Conservation (phyloP, 2,888 invertebrate species). For the Hemistola chrysoprasaria region DNA sequence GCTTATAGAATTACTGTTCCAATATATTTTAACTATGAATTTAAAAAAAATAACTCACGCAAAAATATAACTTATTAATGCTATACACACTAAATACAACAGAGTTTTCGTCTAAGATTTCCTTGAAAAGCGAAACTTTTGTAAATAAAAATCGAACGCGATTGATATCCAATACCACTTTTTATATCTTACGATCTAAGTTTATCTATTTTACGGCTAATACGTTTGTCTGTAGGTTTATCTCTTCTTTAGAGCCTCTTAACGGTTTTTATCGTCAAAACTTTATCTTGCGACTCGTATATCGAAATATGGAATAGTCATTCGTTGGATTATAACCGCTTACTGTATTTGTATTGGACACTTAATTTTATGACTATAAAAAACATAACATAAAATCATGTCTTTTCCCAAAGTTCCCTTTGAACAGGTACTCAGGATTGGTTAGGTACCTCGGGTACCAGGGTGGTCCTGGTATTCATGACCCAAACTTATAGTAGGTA, state of each 20-base stretch:
- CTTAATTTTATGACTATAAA: conserved; percentile 26
- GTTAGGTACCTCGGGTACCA: too few relatives aligned
- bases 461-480: too few relatives aligned
- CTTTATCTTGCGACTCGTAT: conserved; percentile 46
- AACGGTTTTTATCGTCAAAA: conserved; percentile 64
- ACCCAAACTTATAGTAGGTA: too few relatives aligned
- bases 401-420: too few relatives aligned
- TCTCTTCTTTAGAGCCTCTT: conserved; percentile 54
- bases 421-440: too few relatives aligned
- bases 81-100: too few relatives aligned
- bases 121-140: too few relatives aligned
- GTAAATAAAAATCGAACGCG: conserved; percentile 6
- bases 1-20: too few relatives aligned
- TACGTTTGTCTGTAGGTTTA: conserved; percentile 55
- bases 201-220: conserved; percentile 47
- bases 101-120: too few relatives aligned
- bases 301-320: conserved; percentile 53
- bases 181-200: conserved; percentile 54
- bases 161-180: conserved; percentile 49
- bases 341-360: conserved; percentile 23
- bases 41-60: too few relatives aligned
- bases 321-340: conserved; percentile 32
- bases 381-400: too few relatives aligned
- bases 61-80: too few relatives aligned
- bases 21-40: conserved; percentile 3